These are phyloP conservation scores for Pimephales promelas DNA, from an alignment of 2,113 vertebrate genomes.

Conservation along the genomic window DNA sequence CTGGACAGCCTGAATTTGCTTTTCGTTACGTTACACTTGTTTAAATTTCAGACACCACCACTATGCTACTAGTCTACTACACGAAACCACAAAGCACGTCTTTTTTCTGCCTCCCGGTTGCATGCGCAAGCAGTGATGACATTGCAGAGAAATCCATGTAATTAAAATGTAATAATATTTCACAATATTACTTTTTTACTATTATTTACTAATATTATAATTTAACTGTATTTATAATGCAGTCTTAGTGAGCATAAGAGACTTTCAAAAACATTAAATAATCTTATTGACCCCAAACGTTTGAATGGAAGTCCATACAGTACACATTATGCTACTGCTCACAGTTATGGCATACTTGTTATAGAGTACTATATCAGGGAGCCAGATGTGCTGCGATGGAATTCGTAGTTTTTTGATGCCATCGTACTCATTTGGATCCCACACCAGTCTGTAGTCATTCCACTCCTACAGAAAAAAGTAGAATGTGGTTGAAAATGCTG, in stretches of 20 bases:
- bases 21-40: too few relatives aligned
- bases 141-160: too few relatives aligned
- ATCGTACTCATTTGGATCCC: conserved; percentile 79
- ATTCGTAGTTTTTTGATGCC: conserved; percentile 80
- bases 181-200: not conserved
- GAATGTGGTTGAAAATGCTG: not conserved
- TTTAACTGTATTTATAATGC: not conserved
- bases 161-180: not conserved
- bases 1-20: too few relatives aligned
- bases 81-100: too few relatives aligned
- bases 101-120: too few relatives aligned
- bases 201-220: too few relatives aligned
- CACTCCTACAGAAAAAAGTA: conserved; percentile 71
- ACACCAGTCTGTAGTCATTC: conserved; percentile 80
- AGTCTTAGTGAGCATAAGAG: not conserved
- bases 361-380: conserved; percentile 82
- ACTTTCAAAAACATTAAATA: not conserved
- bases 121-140: too few relatives aligned
- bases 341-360: conserved; percentile 73
- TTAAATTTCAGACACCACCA: too few relatives aligned
- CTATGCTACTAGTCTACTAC: too few relatives aligned
- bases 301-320: too few relatives aligned
- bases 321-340: not conserved
- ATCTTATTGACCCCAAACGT: not conserved
- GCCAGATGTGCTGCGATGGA: conserved; percentile 80